A percentile compares a stretch with the other conserved stretches of the same genome.
These are phyloP conservation scores for Phyllotreta cruciferae DNA, from an alignment of 2,888 invertebrate species.

Conservation along the genomic window DNA sequence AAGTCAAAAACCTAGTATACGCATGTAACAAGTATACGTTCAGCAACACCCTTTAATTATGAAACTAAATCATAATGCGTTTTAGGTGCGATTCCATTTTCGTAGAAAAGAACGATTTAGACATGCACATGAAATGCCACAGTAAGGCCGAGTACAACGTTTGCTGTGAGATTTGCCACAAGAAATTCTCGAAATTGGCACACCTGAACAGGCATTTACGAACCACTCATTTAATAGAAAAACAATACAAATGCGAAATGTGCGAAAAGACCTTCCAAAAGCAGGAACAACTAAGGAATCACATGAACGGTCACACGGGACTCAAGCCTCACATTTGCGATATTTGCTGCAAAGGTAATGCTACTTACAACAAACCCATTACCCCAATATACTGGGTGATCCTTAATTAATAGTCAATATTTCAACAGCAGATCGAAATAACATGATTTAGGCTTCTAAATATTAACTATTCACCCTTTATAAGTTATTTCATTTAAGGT, in stretches of 20 bases:
- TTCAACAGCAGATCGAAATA: too few species aligned
- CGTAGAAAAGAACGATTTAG: slow-evolving; percentile 44
- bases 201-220: slow-evolving; percentile 63
- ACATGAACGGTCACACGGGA: slow-evolving; percentile 67
- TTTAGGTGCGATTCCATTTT: slow-evolving; percentile 41
- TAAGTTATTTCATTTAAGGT: slow-evolving; percentile 50
- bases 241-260: slow-evolving; percentile 63
- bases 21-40: slow-evolving; percentile 35
- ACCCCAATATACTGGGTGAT: too few species aligned
- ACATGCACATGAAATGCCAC: slow-evolving; percentile 43
- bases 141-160: slow-evolving; percentile 45
- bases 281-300: slow-evolving; percentile 65
- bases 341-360: slow-evolving; percentile 65
- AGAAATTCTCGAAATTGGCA: slow-evolving; percentile 63
- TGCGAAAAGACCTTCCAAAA: slow-evolving; percentile 68
- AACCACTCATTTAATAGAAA: slow-evolving; percentile 63
- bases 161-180: slow-evolving; percentile 64
- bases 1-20: slow-evolving; percentile 40
- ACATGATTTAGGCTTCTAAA: too few species aligned
- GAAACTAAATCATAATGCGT: background rate
- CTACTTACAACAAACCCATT: too few species aligned
- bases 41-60: background rate
- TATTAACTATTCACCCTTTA: too few species aligned
- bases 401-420: too few species aligned
- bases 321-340: slow-evolving; percentile 66